Conservation (phyloP, 2,113 vertebrate species). For the Australoheros scitulus region DNA sequence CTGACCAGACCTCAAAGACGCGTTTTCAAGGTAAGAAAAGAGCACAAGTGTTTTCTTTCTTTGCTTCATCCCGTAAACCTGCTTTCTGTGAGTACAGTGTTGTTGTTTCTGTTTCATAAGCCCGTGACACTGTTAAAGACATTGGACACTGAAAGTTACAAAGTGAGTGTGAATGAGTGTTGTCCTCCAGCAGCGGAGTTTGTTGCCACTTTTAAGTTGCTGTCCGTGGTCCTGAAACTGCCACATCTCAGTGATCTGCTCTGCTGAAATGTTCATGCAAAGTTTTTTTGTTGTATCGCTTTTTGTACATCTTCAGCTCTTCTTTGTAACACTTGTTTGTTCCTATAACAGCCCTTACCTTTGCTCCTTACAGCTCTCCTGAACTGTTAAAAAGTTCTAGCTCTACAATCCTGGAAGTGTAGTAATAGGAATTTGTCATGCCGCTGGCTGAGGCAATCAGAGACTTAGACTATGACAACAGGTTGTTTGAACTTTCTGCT, state of each 20-base stretch:
- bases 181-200: neutral
- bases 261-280: neutral
- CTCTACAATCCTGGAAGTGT: neutral
- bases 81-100: neutral
- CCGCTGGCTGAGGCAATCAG: neutral
- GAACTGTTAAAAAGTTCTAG: neutral
- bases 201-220: conserved; percentile 3
- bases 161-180: neutral
- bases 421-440: neutral
- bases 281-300: neutral
- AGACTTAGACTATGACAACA: conserved; percentile 50
- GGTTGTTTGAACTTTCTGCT: conserved; percentile 31
- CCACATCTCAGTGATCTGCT: neutral
- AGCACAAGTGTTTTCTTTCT: neutral
- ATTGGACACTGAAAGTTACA: neutral
- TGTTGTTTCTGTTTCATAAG: neutral
- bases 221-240: conserved; percentile 73
- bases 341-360: neutral
- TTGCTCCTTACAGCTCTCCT: neutral
- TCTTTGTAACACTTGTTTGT: neutral
- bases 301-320: neutral
- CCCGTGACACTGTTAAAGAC: neutral
- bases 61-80: neutral
- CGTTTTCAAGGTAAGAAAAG: conserved; percentile 57
- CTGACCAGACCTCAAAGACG: conserved; percentile 44